Evolutionary conservation across 2,888 invertebrate genomes (phyloP), one percentile per base, ranked within the genome.

Genomic region (Disparrhopalites patrizii): DNA sequence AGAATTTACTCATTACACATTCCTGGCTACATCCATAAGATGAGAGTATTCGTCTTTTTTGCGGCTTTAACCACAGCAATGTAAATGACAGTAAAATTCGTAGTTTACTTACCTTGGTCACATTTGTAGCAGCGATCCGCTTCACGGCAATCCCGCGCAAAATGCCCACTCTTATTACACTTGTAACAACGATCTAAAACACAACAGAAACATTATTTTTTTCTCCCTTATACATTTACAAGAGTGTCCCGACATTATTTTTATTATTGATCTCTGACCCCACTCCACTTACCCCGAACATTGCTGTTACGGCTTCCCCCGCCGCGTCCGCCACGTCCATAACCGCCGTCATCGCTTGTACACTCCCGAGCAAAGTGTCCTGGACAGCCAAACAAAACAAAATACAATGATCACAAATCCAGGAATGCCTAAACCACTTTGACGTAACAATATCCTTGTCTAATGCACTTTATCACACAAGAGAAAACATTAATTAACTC

Each of bases 141-240:
- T 43, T 65, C 65, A 28, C 61, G 58, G 38, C 65, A 65, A 27
- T 65, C 65, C 40, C 65, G 52, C 33, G 65, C 65, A 20, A 65
- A 65, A 47, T 65, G 65, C 30, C 65, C 65, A 54, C 60, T 65
- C 31, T 65, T 58, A 58, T 65, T 65, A 33, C 65, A 65, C 25
- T 61, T 58, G 47, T 54, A 65, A 60, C 65, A 65, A 28, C 64
- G 56, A 38, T 64, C 64, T 64, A 28, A 1, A 62, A 62, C 31
- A 15, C 3, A n/a, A 31, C 47, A 20, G 8, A 43, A 5, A 43
- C n/a, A 43, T 10, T 43, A 4, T 18, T 5, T n/a, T 43, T 15
- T 15, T 4, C 43, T 43, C 7, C 43, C 28, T 23, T n/a, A 28
- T 51, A 51, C 25, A 51, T 5, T 20, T 51, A 23, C n/a, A 20